phyloP scores from a whole-genome alignment of 2,797 vertebrate species.

The Chaunax sp. region DNA sequence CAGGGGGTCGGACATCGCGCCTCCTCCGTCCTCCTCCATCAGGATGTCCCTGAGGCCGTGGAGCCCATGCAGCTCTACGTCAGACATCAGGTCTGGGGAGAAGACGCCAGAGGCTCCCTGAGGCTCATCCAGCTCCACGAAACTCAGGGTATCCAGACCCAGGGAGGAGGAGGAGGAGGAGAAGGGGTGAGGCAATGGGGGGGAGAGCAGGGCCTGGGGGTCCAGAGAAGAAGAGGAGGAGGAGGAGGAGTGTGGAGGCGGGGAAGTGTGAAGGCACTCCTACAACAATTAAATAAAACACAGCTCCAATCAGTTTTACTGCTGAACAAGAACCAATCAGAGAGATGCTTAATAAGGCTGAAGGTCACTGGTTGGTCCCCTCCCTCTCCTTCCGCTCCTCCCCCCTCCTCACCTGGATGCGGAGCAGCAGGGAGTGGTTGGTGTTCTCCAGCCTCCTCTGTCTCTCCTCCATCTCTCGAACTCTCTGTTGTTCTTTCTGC shows the following conservation, averaged over 20 bases:
- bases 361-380: background rate
- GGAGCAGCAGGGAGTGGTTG: constrained; percentile 86
- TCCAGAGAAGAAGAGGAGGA: constrained; percentile 68
- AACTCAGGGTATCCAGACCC: constrained; percentile 83
- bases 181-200: constrained; percentile 59
- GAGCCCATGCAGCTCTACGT: constrained; percentile 79
- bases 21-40: constrained; percentile 82
- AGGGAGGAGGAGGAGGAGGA: constrained; percentile 73
- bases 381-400: background rate
- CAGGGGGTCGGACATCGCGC: constrained; percentile 82
- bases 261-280: constrained; percentile 85
- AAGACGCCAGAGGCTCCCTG: constrained; percentile 67
- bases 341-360: background rate
- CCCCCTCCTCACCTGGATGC: constrained; percentile 83
- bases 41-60: constrained; percentile 80
- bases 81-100: constrained; percentile 78
- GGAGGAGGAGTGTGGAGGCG: constrained; percentile 29
- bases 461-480: constrained; percentile 86
- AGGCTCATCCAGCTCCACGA: constrained; percentile 85
- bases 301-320: too few species aligned
- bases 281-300: constrained; percentile 53
- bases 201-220: constrained; percentile 64
- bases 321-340: background rate
- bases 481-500: constrained; percentile 90
- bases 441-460: constrained; percentile 88